These are phyloP conservation scores for Propithecus deckenii DNA, from an alignment of 2,797 vertebrate genomes.

Conservation along the genomic window DNA sequence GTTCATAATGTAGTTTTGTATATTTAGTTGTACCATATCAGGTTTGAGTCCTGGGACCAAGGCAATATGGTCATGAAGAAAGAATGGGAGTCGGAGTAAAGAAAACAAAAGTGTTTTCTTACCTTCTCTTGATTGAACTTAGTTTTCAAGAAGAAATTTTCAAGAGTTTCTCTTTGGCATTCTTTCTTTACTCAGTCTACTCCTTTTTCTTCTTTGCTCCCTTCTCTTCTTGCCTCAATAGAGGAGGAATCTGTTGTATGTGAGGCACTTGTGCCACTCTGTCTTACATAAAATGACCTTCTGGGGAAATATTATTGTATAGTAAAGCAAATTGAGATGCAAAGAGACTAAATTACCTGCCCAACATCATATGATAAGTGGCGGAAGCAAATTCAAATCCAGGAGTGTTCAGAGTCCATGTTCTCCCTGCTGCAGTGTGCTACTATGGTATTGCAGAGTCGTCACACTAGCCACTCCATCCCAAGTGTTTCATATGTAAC, in stretches of 20 bases:
- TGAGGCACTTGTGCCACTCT: neutral
- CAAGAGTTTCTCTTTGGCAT: neutral
- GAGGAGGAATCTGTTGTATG: neutral
- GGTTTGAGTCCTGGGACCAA: neutral
- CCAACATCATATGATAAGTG: neutral
- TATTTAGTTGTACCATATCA: neutral
- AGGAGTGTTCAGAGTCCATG: neutral
- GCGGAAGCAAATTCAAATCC: neutral
- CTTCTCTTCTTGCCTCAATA: neutral
- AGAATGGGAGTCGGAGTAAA: neutral
- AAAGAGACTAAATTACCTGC: neutral
- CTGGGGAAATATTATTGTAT: neutral
- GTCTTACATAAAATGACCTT: neutral
- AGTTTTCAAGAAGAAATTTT: conserved; percentile 30
- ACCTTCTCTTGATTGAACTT: neutral
- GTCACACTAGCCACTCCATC: neutral
- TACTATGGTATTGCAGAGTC: neutral
- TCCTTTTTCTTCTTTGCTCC: neutral
- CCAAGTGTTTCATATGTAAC: neutral
- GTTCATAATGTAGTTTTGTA: neutral
- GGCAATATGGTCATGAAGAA: neutral
- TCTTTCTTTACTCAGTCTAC: neutral
- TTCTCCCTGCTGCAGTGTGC: neutral
- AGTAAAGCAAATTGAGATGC: neutral
- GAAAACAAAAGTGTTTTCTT: neutral